Base-by-base conservation (phyloP, 2,888 invertebrate genomes). In the Tachina lurida region DNA sequence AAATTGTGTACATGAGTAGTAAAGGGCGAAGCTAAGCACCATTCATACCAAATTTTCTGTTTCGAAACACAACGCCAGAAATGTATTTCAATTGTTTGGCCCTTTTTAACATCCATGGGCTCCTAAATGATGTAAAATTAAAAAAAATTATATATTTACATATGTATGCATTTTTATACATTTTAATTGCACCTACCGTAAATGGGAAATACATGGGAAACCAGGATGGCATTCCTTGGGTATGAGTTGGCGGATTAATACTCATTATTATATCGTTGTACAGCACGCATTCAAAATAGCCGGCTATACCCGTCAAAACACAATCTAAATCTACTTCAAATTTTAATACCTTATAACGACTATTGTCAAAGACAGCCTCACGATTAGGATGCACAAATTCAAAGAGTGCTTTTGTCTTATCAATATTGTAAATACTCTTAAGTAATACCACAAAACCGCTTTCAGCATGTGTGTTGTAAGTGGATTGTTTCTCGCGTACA, bases 171-270 rank as follows among this genome's bases (percentile, higher is more conserved):
- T 31, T 3, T 31, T 31, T 31, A 31, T 31, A 4, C 31, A 31
- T 4, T 31, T 65, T 22, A 15, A 19, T 47, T 22, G 83, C 68
- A 89, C 93, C 93, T 93, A 97, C 97, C 93, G 94, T 94, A 63
- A 98, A 95, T 10, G 99, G 99, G 91, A 99, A 98, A 89, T 97
- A 97, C 87, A 98, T 97, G 9, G 99, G 98, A 92, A 99, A 99
- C 99, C 99, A 99, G 86, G 98, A 98, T 90, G 98, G 97, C 98
- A 99, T 98, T 88, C 97, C 97, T 1, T 95, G 94, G 22, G 98
- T 97, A 91, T 98, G 97, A 1, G 97, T 97, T 63, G 95, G 94
- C 1, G 99, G 99, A 89, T 97, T 95, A 90, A 98, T 99, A 92
- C 99, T 99, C 67, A 99, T 93, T 89, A 93, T 95, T 78, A 98